Evolutionary conservation across 1,140 invertebrate genomes (phyloP).

Genomic region (Lamellibrachia luymesi): DNA sequence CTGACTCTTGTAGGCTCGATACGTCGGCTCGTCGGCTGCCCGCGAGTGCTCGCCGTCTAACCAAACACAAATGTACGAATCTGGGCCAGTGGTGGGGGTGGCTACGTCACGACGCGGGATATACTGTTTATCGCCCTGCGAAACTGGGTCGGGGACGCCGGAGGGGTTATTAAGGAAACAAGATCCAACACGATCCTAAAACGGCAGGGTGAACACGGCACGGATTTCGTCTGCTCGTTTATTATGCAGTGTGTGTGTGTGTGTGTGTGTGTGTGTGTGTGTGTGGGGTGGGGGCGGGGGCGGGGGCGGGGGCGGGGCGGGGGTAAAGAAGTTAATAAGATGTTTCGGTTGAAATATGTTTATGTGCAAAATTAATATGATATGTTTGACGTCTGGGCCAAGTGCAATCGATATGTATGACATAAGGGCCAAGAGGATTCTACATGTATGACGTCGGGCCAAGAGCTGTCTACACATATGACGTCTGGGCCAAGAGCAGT

Average conservation of each 20-base stretch:
- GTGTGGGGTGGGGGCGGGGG: neutral
- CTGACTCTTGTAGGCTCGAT: neutral
- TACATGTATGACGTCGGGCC: neutral
- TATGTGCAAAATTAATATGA: neutral
- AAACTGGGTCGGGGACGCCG: too few relatives aligned
- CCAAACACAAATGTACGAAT: neutral
- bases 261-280: neutral
- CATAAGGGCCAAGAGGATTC: neutral
- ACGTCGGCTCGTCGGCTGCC: neutral
- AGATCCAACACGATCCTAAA: neutral
- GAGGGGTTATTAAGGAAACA: neutral
- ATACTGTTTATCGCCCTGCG: neutral
- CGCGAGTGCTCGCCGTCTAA: neutral
- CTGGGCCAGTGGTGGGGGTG: neutral
- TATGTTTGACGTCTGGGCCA: neutral
- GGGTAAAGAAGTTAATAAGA: neutral
- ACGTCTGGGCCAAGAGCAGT: neutral
- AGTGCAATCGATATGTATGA: neutral
- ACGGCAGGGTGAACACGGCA: neutral
- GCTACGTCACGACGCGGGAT: neutral
- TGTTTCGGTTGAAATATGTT: neutral
- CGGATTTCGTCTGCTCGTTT: too few relatives aligned
- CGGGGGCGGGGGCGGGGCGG: too few relatives aligned
- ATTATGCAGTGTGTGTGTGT: neutral
- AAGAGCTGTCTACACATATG: neutral